A percentile compares a stretch with the other conserved stretches of the same genome.
Evolutionary conservation across 1,140 invertebrate genomes (phyloP).

Genomic region (Cydia splendana): DNA sequence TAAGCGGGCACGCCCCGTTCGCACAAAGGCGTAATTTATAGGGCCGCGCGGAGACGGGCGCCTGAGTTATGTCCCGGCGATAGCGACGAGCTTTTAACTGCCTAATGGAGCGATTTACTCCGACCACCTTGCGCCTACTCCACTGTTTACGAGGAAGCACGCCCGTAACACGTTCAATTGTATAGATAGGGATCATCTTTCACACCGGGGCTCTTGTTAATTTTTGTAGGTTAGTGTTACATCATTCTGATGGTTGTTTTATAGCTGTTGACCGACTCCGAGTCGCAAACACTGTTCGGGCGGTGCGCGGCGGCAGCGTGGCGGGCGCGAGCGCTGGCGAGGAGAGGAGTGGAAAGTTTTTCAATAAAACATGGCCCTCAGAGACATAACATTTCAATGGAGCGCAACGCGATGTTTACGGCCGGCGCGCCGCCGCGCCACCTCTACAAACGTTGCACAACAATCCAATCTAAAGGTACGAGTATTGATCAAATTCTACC

Average conservation of each 20-base stretch:
- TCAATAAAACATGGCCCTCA: constrained; percentile 71
- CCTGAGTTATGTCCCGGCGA: constrained; percentile 75
- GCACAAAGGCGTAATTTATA: constrained; percentile 78
- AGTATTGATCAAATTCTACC: constrained; percentile 56
- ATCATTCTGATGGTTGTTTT: background rate
- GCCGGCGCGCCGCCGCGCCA: constrained; percentile 45
- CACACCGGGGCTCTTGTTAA: constrained; percentile 33
- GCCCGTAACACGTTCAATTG: constrained; percentile 44
- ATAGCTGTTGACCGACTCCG: background rate
- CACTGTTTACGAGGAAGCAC: constrained; percentile 48
- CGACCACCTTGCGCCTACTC: constrained; percentile 64
- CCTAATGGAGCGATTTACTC: constrained; percentile 78
- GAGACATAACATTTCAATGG: constrained; percentile 72
- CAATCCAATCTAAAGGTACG: constrained; percentile 57
- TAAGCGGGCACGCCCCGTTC: constrained; percentile 71
- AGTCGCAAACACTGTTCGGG: constrained; percentile 12
- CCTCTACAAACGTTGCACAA: constrained; percentile 54
- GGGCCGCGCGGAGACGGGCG: constrained; percentile 74
- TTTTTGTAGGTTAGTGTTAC: constrained; percentile 8
- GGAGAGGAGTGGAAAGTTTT: constrained; percentile 66
- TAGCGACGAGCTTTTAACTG: constrained; percentile 79
- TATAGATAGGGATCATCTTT: constrained; percentile 45
- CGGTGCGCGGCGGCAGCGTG: background rate
- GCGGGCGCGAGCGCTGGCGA: constrained; percentile 44
- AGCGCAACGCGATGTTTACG: constrained; percentile 65